These are phyloP conservation scores for Cyprinodon diabolis DNA, from an alignment of 2,797 vertebrate species.

Conservation along the genomic window DNA sequence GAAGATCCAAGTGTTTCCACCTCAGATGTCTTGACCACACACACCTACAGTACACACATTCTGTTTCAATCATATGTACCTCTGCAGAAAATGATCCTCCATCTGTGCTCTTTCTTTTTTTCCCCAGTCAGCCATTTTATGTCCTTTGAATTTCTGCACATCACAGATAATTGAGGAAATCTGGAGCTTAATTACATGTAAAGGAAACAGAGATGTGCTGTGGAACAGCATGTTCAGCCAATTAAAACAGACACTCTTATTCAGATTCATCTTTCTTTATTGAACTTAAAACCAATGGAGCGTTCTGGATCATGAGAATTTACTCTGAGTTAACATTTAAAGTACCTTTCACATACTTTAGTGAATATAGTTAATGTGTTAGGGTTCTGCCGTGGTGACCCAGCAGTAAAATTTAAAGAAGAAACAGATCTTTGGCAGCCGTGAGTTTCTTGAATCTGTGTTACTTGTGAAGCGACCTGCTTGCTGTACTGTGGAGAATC, in stretches of 20 bases:
- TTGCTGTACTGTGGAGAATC: background rate
- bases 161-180: conserved; percentile 56
- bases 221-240: conserved; percentile 48
- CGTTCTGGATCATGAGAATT: conserved; percentile 23
- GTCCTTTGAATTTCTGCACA: conserved; percentile 52
- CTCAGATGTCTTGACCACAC: conserved; percentile 10
- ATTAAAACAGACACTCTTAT: conserved; percentile 46
- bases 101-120: background rate
- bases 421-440: conserved; percentile 8
- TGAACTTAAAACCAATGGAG: conserved; percentile 15
- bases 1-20: conserved; percentile 33
- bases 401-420: background rate
- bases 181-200: conserved; percentile 62
- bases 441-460: background rate
- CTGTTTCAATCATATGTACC: conserved; percentile 19
- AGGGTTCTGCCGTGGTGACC: conserved; percentile 8
- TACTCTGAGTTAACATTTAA: conserved; percentile 22
- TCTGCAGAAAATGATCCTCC: conserved; percentile 27
- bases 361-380: background rate
- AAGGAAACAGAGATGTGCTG: conserved; percentile 42
- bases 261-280: conserved; percentile 26
- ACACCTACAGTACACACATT: background rate
- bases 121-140: conserved; percentile 41
- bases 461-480: conserved; percentile 2
- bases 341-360: conserved; percentile 8